Conservation (phyloP, 2,113 vertebrate genomes). For the Hyperoodon ampullatus region DNA sequence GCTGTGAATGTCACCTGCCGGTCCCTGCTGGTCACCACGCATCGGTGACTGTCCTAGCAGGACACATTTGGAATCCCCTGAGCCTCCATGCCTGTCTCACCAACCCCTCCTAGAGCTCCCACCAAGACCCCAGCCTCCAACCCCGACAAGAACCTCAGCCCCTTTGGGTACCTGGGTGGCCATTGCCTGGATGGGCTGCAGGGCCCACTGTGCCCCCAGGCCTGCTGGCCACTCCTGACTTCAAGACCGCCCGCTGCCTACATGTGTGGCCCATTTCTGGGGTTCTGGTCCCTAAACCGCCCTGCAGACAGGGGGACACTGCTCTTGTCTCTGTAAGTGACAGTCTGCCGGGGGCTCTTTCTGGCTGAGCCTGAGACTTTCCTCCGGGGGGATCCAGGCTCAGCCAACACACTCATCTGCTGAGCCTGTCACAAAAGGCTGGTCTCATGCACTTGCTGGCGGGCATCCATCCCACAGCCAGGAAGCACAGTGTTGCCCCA, state of each 20-base stretch:
- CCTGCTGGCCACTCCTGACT: background rate
- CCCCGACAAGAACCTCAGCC: background rate
- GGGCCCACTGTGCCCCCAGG: background rate
- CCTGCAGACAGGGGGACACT: background rate
- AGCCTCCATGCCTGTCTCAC: background rate
- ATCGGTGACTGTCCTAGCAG: background rate
- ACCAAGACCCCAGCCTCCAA: too few relatives aligned
- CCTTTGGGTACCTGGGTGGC: background rate
- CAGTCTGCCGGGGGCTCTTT: fast-evolving
- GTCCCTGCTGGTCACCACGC: background rate
- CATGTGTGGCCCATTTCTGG: background rate
- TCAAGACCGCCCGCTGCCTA: background rate
- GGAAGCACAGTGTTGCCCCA: background rate
- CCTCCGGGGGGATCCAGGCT: background rate
- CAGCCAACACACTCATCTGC: background rate
- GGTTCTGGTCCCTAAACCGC: background rate
- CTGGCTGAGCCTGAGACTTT: background rate
- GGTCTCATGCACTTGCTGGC: background rate
- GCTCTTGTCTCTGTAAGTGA: background rate
- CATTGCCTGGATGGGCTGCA: background rate
- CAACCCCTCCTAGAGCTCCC: background rate
- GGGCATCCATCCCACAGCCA: background rate
- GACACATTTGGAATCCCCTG: too few relatives aligned
- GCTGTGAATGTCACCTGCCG: background rate
- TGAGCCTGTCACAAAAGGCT: background rate